Conservation (phyloP, 37 sponge, comb jelly and placozoan species). For the Mnemiopsis leidyi region DNA sequence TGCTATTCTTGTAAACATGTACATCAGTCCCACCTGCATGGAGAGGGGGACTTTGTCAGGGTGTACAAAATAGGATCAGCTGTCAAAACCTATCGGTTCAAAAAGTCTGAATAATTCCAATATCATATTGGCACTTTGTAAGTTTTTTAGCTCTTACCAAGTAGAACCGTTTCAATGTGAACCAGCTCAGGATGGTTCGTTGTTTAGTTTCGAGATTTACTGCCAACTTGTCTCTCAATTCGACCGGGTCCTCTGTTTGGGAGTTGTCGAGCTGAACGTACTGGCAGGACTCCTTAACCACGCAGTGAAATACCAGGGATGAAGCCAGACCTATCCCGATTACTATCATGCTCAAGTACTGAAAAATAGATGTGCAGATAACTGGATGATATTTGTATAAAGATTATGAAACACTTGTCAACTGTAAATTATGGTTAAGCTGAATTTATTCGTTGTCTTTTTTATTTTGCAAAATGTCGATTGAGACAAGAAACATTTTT, state of each 20-base stretch:
- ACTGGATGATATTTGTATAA: no score
- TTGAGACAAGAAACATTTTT: no score
- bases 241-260: background rate
- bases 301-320: slow-evolving; percentile 78
- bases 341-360: slow-evolving; percentile 74
- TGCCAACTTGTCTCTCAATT: background rate
- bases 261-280: background rate
- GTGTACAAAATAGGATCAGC: no score
- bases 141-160: slow-evolving; percentile 19
- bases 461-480: no score
- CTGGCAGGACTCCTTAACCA: slow-evolving; percentile 73
- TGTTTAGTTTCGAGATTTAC: background rate
- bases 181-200: slow-evolving; percentile 4
- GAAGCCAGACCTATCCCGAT: slow-evolving; percentile 75
- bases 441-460: no score
- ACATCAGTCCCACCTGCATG: slow-evolving; percentile 87
- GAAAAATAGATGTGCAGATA: no score
- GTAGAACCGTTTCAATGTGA: slow-evolving; percentile 37
- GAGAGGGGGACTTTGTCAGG: no score
- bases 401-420: no score
- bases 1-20: slow-evolving; percentile 89
- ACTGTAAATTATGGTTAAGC: no score
- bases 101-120: no score
- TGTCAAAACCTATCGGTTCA: no score
- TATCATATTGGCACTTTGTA: no score